These are phyloP conservation scores for Notothenia rossii DNA, from an alignment of 2,113 vertebrate species.

Conservation along the genomic window DNA sequence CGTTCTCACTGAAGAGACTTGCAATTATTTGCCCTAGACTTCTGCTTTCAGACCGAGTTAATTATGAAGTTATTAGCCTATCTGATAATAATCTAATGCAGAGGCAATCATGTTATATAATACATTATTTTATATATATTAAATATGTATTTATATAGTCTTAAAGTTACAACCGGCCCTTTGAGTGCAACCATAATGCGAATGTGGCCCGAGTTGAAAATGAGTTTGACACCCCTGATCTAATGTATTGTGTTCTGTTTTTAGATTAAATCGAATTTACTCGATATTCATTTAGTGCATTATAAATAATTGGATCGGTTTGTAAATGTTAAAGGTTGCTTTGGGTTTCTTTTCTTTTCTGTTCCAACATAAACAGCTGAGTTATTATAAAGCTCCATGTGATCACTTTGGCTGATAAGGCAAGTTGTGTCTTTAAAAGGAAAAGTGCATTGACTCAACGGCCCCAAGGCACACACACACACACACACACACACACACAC, in stretches of 20 bases:
- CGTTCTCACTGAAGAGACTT: too few relatives aligned
- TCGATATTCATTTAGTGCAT: conserved; percentile 18
- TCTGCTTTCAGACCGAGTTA: too few relatives aligned
- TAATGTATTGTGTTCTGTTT: conserved; percentile 25
- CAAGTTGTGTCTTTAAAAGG: conserved; percentile 60
- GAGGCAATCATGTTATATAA: too few relatives aligned
- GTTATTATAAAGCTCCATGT: conserved; percentile 37
- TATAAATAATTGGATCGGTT: conserved; percentile 22
- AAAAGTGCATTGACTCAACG: conserved; percentile 81
- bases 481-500: neutral
- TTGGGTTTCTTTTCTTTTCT: conserved; percentile 8
- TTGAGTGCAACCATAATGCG: too few relatives aligned
- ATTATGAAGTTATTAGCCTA: too few relatives aligned
- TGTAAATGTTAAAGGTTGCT: conserved; percentile 27
- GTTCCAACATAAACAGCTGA: conserved; percentile 11
- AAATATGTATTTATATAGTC: too few relatives aligned
- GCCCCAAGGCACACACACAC: conserved; percentile 44
- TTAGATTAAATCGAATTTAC: conserved; percentile 18
- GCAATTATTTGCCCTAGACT: too few relatives aligned
- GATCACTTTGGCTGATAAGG: conserved; percentile 64
- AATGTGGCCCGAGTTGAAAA: too few relatives aligned
- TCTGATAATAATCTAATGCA: too few relatives aligned
- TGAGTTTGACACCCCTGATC: neutral
- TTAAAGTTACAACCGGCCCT: too few relatives aligned
- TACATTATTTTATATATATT: too few relatives aligned